Conservation (phyloP, 2,888 invertebrate species). For the Drosophila basisetae region DNA sequence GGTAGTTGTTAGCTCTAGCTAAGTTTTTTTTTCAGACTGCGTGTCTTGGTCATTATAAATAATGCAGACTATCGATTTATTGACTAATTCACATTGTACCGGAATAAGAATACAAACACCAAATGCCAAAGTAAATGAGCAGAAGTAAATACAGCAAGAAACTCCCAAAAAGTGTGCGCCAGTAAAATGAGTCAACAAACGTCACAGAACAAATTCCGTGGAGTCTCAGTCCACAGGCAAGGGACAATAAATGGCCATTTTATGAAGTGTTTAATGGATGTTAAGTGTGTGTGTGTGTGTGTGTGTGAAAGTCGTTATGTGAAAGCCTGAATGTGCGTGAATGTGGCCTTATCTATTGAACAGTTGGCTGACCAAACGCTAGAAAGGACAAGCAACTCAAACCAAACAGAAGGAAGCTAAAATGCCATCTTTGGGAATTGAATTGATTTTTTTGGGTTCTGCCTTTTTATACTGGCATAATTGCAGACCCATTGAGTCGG, state of each 20-base stretch:
- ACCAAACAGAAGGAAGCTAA: not conserved
- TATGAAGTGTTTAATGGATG: slow-evolving; percentile 80
- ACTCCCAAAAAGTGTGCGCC: slow-evolving; percentile 54
- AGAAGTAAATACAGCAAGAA: slow-evolving; percentile 15
- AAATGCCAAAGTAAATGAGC: slow-evolving; percentile 49
- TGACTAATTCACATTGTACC: slow-evolving; percentile 63
- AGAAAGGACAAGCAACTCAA: slow-evolving; percentile 24
- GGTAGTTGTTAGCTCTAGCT: slow-evolving; percentile 21
- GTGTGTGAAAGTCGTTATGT: slow-evolving; percentile 17
- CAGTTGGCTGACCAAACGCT: slow-evolving; percentile 60
- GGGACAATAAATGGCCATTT: slow-evolving; percentile 71
- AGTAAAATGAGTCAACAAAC: slow-evolving; percentile 70
- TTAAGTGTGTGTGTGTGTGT: slow-evolving; percentile 55
- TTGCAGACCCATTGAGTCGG: slow-evolving; percentile 48
- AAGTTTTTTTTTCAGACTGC: slow-evolving; percentile 48
- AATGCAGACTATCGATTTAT: slow-evolving; percentile 76
- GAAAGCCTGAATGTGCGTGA: slow-evolving; percentile 30
- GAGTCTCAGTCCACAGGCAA: not conserved
- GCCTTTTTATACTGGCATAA: slow-evolving; percentile 45
- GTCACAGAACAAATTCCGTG: slow-evolving; percentile 44
- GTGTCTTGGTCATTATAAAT: slow-evolving; percentile 66
- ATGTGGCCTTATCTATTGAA: slow-evolving; percentile 63
- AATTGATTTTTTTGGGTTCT: slow-evolving; percentile 51
- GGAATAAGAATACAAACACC: slow-evolving; percentile 47
- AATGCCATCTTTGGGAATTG: slow-evolving; percentile 35